Conservation (phyloP, 64 coral and sea anemone genomes). For the Montipora foliosa region DNA sequence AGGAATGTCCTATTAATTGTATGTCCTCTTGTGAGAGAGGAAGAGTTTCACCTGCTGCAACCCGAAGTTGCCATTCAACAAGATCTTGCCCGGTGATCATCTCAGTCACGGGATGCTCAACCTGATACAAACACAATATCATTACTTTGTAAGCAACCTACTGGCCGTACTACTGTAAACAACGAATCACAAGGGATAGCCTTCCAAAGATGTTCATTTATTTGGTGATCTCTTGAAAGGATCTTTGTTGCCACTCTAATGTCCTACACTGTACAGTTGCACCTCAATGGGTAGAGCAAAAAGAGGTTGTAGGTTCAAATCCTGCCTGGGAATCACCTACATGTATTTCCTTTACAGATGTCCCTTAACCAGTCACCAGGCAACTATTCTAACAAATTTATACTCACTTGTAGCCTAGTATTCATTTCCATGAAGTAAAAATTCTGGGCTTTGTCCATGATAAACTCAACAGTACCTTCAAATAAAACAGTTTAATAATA, state of each 20-base stretch:
- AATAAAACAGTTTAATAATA: background rate
- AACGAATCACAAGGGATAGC: no score
- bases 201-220: no score
- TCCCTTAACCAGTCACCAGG: no score
- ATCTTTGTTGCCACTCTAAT: no score
- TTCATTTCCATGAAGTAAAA: conserved; percentile 99
- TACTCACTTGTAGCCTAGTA: conserved; percentile 87
- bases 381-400: background rate
- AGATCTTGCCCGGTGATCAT: conserved; percentile 96
- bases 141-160: no score
- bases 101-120: conserved; percentile 97
- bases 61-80: conserved; percentile 92
- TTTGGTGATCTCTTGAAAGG: no score
- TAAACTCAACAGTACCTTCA: conserved; percentile 96
- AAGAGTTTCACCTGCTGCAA: conserved; percentile 86
- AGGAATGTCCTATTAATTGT: conserved; percentile 85
- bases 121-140: conserved; percentile 14
- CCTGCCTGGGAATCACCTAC: no score
- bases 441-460: conserved; percentile 94
- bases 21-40: conserved; percentile 87
- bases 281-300: no score
- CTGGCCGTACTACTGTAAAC: no score
- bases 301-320: no score
- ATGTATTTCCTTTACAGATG: no score
- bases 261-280: no score